A percentile compares a stretch with the other conserved stretches of the same genome.
These are phyloP conservation scores for Stictonetta naevosa DNA, from an alignment of 2,113 vertebrate genomes.

Conservation along the genomic window DNA sequence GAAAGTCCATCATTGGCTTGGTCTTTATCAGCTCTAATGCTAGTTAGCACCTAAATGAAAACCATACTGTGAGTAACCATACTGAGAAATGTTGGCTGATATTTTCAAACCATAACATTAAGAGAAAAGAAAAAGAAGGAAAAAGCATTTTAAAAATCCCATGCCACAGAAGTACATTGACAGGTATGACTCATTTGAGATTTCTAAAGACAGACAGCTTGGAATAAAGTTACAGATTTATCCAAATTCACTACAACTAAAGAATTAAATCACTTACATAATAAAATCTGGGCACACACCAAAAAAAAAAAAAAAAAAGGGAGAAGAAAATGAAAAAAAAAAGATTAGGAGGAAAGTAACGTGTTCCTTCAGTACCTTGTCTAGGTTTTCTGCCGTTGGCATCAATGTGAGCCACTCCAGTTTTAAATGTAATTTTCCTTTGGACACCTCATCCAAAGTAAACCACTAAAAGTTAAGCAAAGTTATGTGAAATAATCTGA, in stretches of 20 bases:
- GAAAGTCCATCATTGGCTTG: conserved; percentile 91
- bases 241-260: not conserved
- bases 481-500: not conserved
- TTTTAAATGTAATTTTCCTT: conserved; percentile 91
- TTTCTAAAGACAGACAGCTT: not conserved
- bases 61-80: not conserved
- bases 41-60: conserved; percentile 81
- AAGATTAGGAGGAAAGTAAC: not conserved
- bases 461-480: conserved; percentile 87
- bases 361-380: conserved; percentile 81
- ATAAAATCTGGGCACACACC: not conserved
- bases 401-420: conserved; percentile 91
- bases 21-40: conserved; percentile 86
- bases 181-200: not conserved
- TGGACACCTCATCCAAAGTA: conserved; percentile 84
- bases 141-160: not conserved
- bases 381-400: conserved; percentile 83
- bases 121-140: not conserved
- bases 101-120: not conserved
- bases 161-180: not conserved
- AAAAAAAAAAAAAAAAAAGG: not conserved
- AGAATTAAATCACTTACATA: not conserved
- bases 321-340: not conserved
- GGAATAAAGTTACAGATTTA: not conserved
- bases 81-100: not conserved